Conservation (phyloP, 1,140 invertebrate species). For the Trachymyrmex septentrionalis region DNA sequence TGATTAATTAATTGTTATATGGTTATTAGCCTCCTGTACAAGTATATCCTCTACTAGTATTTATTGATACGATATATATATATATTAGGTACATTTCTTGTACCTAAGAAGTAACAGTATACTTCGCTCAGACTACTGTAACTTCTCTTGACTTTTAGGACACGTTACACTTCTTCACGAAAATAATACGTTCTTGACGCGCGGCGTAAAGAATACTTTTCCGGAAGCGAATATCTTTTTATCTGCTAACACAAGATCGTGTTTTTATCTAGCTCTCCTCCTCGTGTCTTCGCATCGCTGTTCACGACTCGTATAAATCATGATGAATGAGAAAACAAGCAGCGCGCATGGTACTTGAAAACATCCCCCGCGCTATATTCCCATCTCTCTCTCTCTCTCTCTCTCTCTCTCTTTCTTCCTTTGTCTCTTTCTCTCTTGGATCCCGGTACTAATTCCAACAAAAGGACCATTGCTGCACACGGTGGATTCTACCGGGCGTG, state of each 20-base stretch:
- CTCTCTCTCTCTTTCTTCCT: slow-evolving; percentile 5
- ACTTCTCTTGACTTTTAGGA: slow-evolving; percentile 15
- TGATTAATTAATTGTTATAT: background rate
- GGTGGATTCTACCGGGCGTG: slow-evolving; percentile 9
- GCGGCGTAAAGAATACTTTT: slow-evolving; percentile 31
- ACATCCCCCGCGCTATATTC: slow-evolving; percentile 46
- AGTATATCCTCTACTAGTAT: background rate
- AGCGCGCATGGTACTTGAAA: slow-evolving; percentile 52
- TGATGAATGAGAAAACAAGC: slow-evolving; percentile 57
- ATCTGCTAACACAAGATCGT: slow-evolving; percentile 15
- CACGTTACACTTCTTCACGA: slow-evolving; percentile 6
- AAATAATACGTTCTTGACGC: slow-evolving; percentile 41
- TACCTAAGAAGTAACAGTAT: background rate
- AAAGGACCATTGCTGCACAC: slow-evolving; percentile 30
- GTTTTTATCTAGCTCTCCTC: slow-evolving; percentile 43
- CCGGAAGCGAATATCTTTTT: slow-evolving; percentile 22
- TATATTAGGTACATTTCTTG: too few species aligned
- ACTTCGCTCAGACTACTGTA: background rate
- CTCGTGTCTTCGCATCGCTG: slow-evolving; percentile 17
- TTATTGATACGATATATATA: background rate
- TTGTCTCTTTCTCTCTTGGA: background rate
- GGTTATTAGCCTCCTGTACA: background rate
- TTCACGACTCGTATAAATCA: slow-evolving; percentile 59
- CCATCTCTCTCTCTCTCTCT: slow-evolving; percentile 14
- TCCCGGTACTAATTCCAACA: slow-evolving; percentile 54